Evolutionary conservation across 2,113 vertebrate genomes (phyloP).

Genomic region (Psephotus haematonotus): DNA sequence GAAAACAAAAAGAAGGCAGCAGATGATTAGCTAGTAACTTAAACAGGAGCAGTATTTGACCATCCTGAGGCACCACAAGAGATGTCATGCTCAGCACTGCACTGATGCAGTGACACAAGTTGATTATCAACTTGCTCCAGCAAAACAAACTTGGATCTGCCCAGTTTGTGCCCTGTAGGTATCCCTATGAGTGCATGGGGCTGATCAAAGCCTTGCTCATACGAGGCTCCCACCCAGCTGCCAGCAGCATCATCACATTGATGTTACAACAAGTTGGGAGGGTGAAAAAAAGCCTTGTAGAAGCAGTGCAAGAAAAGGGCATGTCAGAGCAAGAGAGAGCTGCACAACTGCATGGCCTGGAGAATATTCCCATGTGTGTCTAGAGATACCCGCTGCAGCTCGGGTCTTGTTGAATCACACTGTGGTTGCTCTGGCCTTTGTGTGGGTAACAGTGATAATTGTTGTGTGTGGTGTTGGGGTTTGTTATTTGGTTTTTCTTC

Average conservation of each 20-base stretch:
- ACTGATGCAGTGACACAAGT: accelerated
- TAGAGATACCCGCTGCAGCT: background rate
- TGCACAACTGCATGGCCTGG: background rate
- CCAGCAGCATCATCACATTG: background rate
- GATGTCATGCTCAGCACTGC: background rate
- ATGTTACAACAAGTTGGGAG: background rate
- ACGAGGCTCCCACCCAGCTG: background rate
- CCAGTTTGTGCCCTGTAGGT: background rate
- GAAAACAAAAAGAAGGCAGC: background rate
- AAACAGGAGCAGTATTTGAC: background rate
- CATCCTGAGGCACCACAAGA: background rate
- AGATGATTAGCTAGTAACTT: background rate
- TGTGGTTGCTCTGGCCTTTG: constrained; percentile 3
- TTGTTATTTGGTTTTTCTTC: background rate
- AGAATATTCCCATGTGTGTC: background rate
- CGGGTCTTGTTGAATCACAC: background rate
- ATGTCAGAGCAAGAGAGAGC: background rate
- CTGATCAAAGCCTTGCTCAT: background rate
- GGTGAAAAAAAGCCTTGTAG: background rate
- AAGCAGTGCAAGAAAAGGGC: background rate
- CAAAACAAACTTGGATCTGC: background rate
- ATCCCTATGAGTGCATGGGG: background rate
- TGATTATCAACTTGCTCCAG: background rate
- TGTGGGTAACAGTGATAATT: constrained; percentile 22
- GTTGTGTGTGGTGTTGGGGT: background rate